A percentile compares a stretch with the other conserved stretches of the same genome.
phyloP scores from a whole-genome alignment of 2,113 vertebrate genomes.

The Girardinichthys multiradiatus region DNA sequence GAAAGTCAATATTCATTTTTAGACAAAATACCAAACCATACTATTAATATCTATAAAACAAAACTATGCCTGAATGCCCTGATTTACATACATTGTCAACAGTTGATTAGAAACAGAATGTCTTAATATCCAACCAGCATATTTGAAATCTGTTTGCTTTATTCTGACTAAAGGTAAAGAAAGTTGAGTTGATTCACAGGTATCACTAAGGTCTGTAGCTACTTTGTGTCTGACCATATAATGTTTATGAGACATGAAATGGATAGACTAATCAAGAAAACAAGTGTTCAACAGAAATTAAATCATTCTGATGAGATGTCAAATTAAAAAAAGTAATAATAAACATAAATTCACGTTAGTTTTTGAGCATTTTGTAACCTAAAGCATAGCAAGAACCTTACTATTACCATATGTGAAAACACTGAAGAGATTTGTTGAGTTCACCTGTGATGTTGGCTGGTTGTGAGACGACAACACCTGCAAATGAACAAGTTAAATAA shows the following conservation, averaged over 20 bases:
- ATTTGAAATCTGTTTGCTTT: no score
- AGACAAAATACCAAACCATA: not conserved
- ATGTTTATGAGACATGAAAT: not conserved
- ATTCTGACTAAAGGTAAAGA: no score
- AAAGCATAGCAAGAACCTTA: slow-evolving; percentile 17
- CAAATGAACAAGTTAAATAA: not conserved
- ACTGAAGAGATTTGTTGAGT: not conserved
- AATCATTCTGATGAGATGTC: not conserved
- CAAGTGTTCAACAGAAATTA: not conserved
- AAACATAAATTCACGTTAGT: not conserved
- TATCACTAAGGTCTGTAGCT: not conserved
- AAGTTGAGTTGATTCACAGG: no score
- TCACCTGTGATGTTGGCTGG: slow-evolving; percentile 4
- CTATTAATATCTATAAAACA: not conserved
- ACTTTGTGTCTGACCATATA: not conserved
- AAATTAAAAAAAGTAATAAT: not conserved
- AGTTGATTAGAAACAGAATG: not conserved
- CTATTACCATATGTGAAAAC: not conserved
- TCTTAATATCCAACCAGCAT: not conserved
- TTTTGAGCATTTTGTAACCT: not conserved
- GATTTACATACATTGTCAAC: not conserved
- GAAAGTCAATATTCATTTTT: not conserved
- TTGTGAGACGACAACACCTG: slow-evolving; percentile 38
- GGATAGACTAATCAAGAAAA: no score
- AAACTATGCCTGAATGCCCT: not conserved